Percentiles rank a stretch among this genome's conserved stretches.
These are phyloP conservation scores for Drosophila dunni DNA, from an alignment of 1,140 invertebrate genomes.

Conservation along the genomic window DNA sequence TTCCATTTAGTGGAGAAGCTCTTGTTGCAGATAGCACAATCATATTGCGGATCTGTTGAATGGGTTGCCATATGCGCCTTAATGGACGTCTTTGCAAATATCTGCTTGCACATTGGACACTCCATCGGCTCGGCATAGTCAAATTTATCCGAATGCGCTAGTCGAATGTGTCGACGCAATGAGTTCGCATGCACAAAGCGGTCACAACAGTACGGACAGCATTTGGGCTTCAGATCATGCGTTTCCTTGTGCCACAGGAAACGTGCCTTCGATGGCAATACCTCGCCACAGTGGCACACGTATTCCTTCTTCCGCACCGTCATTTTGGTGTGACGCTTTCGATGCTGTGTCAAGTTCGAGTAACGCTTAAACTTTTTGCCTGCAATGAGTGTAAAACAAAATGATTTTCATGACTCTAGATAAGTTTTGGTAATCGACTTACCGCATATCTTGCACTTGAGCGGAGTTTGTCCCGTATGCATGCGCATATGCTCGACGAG, in stretches of 20 bases:
- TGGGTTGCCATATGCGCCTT: conserved; percentile 91
- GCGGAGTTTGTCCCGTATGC: conserved; percentile 92
- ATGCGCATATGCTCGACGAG: conserved; percentile 91
- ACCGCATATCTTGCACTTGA: conserved; percentile 92
- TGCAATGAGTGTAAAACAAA: conserved; percentile 17
- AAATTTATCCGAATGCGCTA: conserved; percentile 91
- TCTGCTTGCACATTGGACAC: conserved; percentile 92
- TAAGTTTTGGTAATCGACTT: conserved; percentile 18
- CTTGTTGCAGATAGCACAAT: conserved; percentile 93
- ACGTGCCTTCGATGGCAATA: conserved; percentile 92
- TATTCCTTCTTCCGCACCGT: conserved; percentile 91
- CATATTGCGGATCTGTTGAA: conserved; percentile 89
- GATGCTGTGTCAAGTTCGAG: conserved; percentile 94
- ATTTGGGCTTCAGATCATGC: conserved; percentile 92
- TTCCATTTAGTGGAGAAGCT: conserved; percentile 95
- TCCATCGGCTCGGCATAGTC: conserved; percentile 90
- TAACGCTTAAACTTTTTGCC: conserved; percentile 92
- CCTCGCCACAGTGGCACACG: conserved; percentile 92
- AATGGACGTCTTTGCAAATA: conserved; percentile 91
- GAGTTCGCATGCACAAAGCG: conserved; percentile 93
- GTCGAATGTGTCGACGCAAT: conserved; percentile 92
- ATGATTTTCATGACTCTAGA: neutral
- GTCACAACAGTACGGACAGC: conserved; percentile 92
- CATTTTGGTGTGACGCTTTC: conserved; percentile 89
- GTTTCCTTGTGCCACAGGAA: conserved; percentile 94